Percentiles rank a stretch among this genome's conserved stretches.
Evolutionary conservation across 2,797 vertebrate genomes (phyloP).

Genomic region (Lepilemur ruficaudatus): DNA sequence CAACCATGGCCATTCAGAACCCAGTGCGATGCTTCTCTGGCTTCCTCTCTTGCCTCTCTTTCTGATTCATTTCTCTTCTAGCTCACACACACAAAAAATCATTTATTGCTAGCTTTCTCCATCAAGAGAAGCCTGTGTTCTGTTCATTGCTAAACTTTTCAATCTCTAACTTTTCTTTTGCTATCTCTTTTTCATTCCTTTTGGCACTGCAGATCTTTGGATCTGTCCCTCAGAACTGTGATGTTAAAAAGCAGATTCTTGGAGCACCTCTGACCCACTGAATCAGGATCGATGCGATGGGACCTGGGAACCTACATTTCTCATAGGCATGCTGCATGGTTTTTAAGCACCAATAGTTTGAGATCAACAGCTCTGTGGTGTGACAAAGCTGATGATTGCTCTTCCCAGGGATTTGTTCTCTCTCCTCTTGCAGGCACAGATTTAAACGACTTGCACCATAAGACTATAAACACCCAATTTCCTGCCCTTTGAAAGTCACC

Average conservation of each 20-base stretch:
- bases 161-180: neutral
- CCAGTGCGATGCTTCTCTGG: neutral
- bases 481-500: neutral
- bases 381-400: neutral
- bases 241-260: neutral
- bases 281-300: neutral
- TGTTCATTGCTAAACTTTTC: neutral
- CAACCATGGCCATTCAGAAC: neutral
- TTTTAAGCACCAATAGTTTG: neutral
- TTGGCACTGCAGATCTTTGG: neutral
- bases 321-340: no score
- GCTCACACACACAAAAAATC: neutral
- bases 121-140: neutral
- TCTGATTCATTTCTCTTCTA: neutral
- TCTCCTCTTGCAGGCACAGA: neutral
- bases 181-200: neutral
- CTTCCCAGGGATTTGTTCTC: neutral
- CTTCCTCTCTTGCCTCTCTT: neutral
- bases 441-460: neutral
- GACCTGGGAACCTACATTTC: neutral
- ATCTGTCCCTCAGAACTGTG: neutral
- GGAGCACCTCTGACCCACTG: rapidly evolving
- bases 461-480: neutral
- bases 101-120: neutral
- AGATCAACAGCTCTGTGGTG: neutral